Evolutionary conservation across 2,113 vertebrate species (phyloP), one percentile per base, ranked within the genome.

Genomic region (Pelmatolapia mariae): DNA sequence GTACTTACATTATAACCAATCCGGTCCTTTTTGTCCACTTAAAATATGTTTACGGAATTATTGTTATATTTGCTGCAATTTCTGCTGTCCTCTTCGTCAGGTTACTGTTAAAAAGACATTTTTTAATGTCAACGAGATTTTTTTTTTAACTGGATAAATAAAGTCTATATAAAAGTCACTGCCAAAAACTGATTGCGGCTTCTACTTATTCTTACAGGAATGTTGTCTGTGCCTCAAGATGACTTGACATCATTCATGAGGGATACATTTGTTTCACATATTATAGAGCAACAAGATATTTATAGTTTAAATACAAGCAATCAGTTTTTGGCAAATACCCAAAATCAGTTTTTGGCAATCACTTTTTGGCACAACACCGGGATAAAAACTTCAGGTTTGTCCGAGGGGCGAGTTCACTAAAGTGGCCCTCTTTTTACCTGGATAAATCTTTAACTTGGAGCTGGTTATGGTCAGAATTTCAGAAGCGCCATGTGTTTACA

Each of bases 291-390:
- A 53, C 19, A 6, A 1, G 5, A 10, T 53, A 53, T 53, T 53
- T 2, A 2, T 11, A 54, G 0, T 54, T 54, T 54, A 54, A 1
- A 54, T 54, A 54, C 10, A 3, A 1, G 6, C n/a, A 54, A 54
- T 22, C 52, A 1, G 10, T 53, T 53, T 33, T 33, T 33, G 31
- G 31, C 31, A 33, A 33, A 33, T 33, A 33, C 31, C 31, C 1
- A 1, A 8, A 33, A 33, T 33, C 7, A 33, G 31, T 33, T 33
- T 53, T 54, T 54, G 52, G 52, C 52, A 3, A 22, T 54, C 52
- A 54, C n/a, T 54, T 54, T 54, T 54, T 54, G 53, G 53, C n/a
- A 1, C 19, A 3, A 6, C 52, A 10, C 50, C 9, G 19, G 19
- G 50, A 11, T 22, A 53, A 53, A 53, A 53, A 22, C n/a, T 2